Percentiles rank a stretch among this genome's conserved stretches.
These are phyloP conservation scores for Gymnosoma rotundatum DNA, from an alignment of 2,888 invertebrate species.

Conservation along the genomic window DNA sequence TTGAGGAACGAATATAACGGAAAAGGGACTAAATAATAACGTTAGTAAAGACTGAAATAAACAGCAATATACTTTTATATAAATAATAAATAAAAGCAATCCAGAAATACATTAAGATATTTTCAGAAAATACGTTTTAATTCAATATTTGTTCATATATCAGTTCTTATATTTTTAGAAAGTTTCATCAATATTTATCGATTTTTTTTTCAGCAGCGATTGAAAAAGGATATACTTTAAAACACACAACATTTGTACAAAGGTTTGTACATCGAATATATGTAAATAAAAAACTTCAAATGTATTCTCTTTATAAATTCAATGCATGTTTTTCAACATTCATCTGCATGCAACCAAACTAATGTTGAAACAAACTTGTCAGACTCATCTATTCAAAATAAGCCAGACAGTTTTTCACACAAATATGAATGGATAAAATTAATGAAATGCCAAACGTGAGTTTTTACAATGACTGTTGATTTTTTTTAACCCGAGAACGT, in stretches of 20 bases:
- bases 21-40: no score
- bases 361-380: constrained; percentile 28
- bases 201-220: no score
- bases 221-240: not conserved
- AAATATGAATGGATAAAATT: constrained; percentile 8
- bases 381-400: constrained; percentile 13
- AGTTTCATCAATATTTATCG: no score
- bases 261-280: not conserved
- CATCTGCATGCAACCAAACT: constrained; percentile 47
- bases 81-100: no score
- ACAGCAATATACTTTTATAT: no score
- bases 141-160: no score
- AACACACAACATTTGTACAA: not conserved
- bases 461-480: constrained; percentile 47
- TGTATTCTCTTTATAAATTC: constrained; percentile 37
- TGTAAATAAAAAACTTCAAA: not conserved
- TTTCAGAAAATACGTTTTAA: no score
- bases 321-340: constrained; percentile 57
- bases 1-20: no score
- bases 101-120: no score
- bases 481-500: constrained; percentile 43
- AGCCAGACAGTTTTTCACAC: constrained; percentile 17
- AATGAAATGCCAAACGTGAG: constrained; percentile 48
- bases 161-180: no score
- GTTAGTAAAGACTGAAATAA: no score